Percentiles rank a stretch among this genome's conserved stretches.
Conservation (phyloP, 2,797 vertebrate species). For the Poecilia picta region DNA sequence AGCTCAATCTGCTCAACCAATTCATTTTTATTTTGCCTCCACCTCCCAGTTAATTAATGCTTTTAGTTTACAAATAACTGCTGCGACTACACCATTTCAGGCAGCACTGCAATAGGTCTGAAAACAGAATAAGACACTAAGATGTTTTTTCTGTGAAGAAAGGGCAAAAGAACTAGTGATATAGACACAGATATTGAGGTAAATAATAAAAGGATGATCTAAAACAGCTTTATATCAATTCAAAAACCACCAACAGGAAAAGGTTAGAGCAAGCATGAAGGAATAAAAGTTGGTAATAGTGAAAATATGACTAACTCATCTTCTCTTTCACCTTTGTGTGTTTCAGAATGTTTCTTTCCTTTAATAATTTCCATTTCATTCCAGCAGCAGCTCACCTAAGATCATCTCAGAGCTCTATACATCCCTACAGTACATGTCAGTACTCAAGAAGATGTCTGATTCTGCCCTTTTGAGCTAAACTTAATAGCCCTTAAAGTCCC, state of each 20-base stretch:
- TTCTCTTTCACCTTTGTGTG: conserved; percentile 43
- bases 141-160: not conserved
- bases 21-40: not conserved
- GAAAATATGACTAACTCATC: conserved; percentile 58
- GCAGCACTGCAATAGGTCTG: not conserved
- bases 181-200: not conserved
- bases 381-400: conserved; percentile 36
- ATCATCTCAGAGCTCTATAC: conserved; percentile 51
- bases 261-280: not conserved
- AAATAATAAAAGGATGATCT: not conserved
- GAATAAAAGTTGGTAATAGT: conserved; percentile 29
- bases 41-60: not conserved
- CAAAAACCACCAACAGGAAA: not conserved
- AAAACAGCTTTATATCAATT: not conserved
- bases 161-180: not conserved
- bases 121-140: not conserved
- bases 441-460: conserved; percentile 24
- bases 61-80: not conserved
- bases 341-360: conserved; percentile 8
- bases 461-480: conserved; percentile 26
- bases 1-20: not conserved
- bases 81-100: not conserved
- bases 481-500: conserved; percentile 22
- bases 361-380: conserved; percentile 17
- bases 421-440: not conserved